A percentile compares a stretch with the other conserved stretches of the same genome.
phyloP scores from a whole-genome alignment of 2,113 vertebrate species.

The Entosphenus tridentatus region DNA sequence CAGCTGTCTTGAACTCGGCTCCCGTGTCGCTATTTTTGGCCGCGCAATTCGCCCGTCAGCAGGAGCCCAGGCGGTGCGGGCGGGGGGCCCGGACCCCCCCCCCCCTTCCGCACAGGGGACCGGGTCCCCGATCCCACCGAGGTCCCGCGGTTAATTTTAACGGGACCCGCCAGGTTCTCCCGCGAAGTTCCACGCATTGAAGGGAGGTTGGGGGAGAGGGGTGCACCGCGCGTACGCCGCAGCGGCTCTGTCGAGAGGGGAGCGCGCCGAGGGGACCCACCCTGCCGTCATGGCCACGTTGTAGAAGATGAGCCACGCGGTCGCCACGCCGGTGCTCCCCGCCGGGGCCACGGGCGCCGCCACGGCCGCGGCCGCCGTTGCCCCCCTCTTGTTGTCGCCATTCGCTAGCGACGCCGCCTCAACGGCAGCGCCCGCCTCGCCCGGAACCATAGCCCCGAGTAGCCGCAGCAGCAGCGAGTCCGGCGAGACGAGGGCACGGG shows the following conservation, averaged over 20 bases:
- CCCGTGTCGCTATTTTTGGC: no score
- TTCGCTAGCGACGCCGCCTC: no score
- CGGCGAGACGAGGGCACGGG: no score
- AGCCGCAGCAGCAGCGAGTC: no score
- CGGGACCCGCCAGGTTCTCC: neutral
- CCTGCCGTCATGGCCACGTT: slow-evolving; percentile 92
- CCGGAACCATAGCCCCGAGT: no score
- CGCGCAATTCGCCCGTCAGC: neutral
- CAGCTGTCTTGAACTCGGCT: no score
- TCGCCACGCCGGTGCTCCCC: slow-evolving; percentile 49
- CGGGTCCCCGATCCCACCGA: neutral
- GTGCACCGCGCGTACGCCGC: no score
- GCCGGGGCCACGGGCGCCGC: slow-evolving; percentile 20
- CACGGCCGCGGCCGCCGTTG: slow-evolving; percentile 23
- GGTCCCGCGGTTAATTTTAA: neutral
- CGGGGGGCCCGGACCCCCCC: neutral
- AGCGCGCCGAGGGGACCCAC: slow-evolving; percentile 20
- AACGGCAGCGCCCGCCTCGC: no score
- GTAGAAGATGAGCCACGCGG: slow-evolving; percentile 71
- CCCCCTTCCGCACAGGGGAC: neutral
- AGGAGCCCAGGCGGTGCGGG: neutral
- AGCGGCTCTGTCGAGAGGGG: neutral
- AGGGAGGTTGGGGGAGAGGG: slow-evolving; percentile 12
- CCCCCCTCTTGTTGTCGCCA: slow-evolving; percentile 10
- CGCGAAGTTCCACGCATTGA: neutral